Base-by-base conservation (phyloP, 2,888 invertebrate genomes). In the Baronia brevicornis region DNA sequence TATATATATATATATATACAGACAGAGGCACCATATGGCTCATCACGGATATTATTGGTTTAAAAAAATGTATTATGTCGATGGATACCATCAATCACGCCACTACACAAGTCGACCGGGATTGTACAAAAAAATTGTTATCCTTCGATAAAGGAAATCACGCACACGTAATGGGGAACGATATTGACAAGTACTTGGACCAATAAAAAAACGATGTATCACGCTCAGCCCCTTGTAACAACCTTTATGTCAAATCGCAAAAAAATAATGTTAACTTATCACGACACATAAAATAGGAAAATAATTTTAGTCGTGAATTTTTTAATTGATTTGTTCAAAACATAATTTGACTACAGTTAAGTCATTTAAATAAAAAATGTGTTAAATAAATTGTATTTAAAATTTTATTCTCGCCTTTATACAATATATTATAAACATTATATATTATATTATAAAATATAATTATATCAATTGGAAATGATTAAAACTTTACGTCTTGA, bases 201-300 rank as follows among this genome's bases (percentile, higher is more conserved):
- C 49, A 44, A 51, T 52, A 33, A 53, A 60, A 58, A 51, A 52
- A 50, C 51, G 45, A 51, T 46, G 43, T 39, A 44, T 48, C 56
- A 60, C 49, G 54, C 46, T 24, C 44, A 29, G 35, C 37, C 36
- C 36, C 43, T 39, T 24, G 28, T 38, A 41, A 33, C 34, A 36
- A 43, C 41, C 36, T 31, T 36, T 10, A 19, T n/a, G n/a, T n/a
- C n/a, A n/a, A n/a, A n/a, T n/a, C n/a, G n/a, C n/a, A n/a, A n/a
- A n/a, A n/a, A n/a, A n/a, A n/a, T n/a, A n/a, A n/a, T n/a, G n/a
- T n/a, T n/a, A n/a, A n/a, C n/a, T n/a, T n/a, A n/a, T n/a, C n/a
- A n/a, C n/a, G n/a, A n/a, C n/a, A n/a, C n/a, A n/a, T n/a, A n/a
- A n/a, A n/a, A n/a, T n/a, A n/a, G n/a, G n/a, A n/a, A n/a, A n/a